Evolutionary conservation across 2,113 vertebrate species (phyloP).

Genomic region (Chroicocephalus ridibundus): DNA sequence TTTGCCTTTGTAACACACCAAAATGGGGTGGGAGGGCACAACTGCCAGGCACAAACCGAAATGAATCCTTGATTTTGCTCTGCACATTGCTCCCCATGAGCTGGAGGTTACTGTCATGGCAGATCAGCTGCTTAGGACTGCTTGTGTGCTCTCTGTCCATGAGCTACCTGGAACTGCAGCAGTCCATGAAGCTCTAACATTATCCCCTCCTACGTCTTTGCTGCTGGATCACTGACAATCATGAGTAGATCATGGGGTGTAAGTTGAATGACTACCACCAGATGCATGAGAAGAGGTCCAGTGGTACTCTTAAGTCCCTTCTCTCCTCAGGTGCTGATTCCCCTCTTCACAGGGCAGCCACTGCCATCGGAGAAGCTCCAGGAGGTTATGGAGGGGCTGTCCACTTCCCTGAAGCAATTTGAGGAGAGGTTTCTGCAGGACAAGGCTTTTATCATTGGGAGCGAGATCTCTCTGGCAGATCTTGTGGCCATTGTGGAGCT

Average conservation of each 20-base stretch:
- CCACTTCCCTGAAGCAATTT: conserved; percentile 72
- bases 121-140: background rate
- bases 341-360: conserved; percentile 73
- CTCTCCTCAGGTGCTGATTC: conserved; percentile 75
- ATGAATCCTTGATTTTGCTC: background rate
- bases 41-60: background rate
- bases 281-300: background rate
- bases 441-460: conserved; percentile 80
- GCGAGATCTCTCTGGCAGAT: conserved; percentile 86
- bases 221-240: background rate
- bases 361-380: conserved; percentile 80
- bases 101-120: background rate
- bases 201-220: background rate
- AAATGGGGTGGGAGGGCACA: background rate
- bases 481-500: conserved; percentile 88
- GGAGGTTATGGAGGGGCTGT: conserved; percentile 77
- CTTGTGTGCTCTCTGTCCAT: background rate
- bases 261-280: background rate
- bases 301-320: background rate
- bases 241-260: background rate
- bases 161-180: background rate
- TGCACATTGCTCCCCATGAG: background rate
- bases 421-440: conserved; percentile 87
- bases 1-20: background rate
- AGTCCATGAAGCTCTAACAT: background rate